A percentile compares a stretch with the other conserved stretches of the same genome.
Evolutionary conservation across 2,797 vertebrate genomes (phyloP).

Genomic region (Trichosurus vulpecula): DNA sequence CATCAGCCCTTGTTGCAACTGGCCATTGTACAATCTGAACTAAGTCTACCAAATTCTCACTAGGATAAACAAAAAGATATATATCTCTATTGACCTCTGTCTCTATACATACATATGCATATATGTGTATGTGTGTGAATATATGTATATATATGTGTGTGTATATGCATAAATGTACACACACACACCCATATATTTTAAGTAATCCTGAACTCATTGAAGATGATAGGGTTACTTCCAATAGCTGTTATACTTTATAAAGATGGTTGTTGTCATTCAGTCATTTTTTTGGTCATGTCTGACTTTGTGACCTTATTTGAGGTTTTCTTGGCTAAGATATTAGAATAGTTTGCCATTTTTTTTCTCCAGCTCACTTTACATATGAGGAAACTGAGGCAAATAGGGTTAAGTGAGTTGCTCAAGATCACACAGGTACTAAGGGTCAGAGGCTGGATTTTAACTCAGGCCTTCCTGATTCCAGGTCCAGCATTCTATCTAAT

Average conservation of each 20-base stretch:
- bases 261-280: not conserved
- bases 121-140: too few relatives aligned
- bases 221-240: not conserved
- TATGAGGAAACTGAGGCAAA: not conserved
- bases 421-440: too few relatives aligned
- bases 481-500: not conserved
- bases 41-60: too few relatives aligned
- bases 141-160: too few relatives aligned
- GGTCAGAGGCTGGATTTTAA: not conserved
- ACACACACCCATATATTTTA: not conserved
- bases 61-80: too few relatives aligned
- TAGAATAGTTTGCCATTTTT: not conserved
- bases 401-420: too few relatives aligned
- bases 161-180: too few relatives aligned
- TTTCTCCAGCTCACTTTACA: not conserved
- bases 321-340: not conserved
- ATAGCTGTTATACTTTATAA: not conserved
- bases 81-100: too few relatives aligned
- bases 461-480: not conserved
- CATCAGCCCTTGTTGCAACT: too few relatives aligned
- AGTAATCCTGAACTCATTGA: not conserved
- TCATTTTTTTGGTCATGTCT: not conserved
- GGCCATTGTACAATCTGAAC: too few relatives aligned
- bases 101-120: not conserved
- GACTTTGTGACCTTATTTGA: not conserved